Base-by-base conservation (phyloP, 37 sponge, comb jelly and placozoan species). In the Halichondria panicea region DNA sequence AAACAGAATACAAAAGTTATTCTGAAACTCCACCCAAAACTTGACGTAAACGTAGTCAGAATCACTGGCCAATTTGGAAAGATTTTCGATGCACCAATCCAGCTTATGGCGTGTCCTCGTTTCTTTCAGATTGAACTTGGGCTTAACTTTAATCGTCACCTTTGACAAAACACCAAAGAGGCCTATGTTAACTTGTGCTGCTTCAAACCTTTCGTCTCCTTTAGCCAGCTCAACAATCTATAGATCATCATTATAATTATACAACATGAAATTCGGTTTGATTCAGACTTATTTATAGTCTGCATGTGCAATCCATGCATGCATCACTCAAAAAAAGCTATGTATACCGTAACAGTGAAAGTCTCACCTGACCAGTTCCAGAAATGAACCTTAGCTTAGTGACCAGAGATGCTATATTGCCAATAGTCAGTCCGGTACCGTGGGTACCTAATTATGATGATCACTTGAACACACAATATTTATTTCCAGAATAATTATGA, bases 11-110 rank as follows among this genome's bases (percentile, higher is more conserved):
- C 85, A 84, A 43, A 76, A 62, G 62, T 77, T 62, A 35, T 84
- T 84, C 43, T 77, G 46, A 43, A 84, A 77, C 72, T 84, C 85
- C 33, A 77, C 78, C 85, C 85, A 84, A 35, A 71, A 57, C 71
- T 84, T 84, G n/a, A 84, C 85, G 71, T 71, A 77, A 52, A 60
- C 21, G 55, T 63, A 41, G 52, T 34, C 40, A 40, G 58, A 40
- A 15, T 39, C 69, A 2, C 72, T 32, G 4, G 73, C 82, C 18
- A 84, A 40, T 6, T 36, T 57, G 36, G 76, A 64, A 35, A 84
- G 19, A 43, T 84, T 13, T 27, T 76, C 55, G 45, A 84, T 30
- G 72, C 85, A 84, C 56, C 71, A 57, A 8, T 69, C 64, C 27
- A 84, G 72, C 0, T 54, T 76, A 30, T 70, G 62, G 13, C n/a